phyloP scores from a whole-genome alignment of 2,113 vertebrate genomes.

The Tauraco erythrolophus region DNA sequence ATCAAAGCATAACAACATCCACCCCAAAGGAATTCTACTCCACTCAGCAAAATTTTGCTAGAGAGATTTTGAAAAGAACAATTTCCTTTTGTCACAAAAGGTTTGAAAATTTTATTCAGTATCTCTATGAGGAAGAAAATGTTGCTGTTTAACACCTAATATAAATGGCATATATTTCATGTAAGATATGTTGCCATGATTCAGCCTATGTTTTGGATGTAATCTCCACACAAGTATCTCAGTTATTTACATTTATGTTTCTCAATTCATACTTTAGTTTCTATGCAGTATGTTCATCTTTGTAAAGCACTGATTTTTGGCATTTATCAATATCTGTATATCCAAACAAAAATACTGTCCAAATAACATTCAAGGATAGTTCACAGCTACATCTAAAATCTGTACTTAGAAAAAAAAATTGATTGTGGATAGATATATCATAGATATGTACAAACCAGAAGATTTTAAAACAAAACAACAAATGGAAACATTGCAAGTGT shows the following conservation, averaged over 20 bases:
- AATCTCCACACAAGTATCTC: neutral
- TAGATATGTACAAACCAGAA: neutral
- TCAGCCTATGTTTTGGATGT: neutral
- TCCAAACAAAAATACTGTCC: neutral
- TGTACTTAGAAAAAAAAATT: neutral
- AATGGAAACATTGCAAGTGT: neutral
- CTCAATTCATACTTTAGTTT: neutral
- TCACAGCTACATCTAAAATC: neutral
- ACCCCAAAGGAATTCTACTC: neutral
- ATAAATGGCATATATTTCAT: neutral
- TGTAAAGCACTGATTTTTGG: neutral
- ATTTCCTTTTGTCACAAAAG: neutral
- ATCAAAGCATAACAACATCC: neutral
- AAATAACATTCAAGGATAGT: neutral
- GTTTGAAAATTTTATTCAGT: neutral
- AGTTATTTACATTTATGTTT: slow-evolving; percentile 6
- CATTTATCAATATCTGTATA: neutral
- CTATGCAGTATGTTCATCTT: neutral
- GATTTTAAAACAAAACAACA: neutral
- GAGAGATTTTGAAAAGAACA: neutral
- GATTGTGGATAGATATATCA: neutral
- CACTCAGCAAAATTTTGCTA: neutral
- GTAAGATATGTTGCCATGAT: neutral
- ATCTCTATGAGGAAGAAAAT: neutral
- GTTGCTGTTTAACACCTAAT: neutral